These are phyloP conservation scores for Thryonomys swinderianus DNA, from an alignment of 2,113 vertebrate genomes.

Conservation along the genomic window DNA sequence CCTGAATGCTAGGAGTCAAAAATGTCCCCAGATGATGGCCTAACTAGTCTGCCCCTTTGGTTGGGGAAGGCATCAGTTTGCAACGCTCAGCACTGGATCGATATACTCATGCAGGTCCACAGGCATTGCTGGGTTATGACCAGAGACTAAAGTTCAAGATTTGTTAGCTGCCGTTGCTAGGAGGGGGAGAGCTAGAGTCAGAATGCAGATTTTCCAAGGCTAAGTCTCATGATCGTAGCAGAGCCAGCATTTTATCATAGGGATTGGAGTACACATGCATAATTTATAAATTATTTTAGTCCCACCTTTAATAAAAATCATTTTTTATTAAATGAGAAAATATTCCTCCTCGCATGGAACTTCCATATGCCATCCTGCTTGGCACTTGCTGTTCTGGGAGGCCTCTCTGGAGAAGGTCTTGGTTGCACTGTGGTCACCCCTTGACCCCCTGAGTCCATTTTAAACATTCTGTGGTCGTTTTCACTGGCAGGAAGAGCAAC, in stretches of 20 bases:
- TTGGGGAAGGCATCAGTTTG: background rate
- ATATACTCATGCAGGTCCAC: background rate
- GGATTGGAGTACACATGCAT: background rate
- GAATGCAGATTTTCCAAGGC: background rate
- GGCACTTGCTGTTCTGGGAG: background rate
- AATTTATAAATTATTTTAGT: background rate
- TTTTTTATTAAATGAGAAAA: background rate
- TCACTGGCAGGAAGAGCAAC: background rate
- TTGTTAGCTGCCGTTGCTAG: background rate
- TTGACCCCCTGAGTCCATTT: background rate
- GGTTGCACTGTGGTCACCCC: background rate
- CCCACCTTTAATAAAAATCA: background rate
- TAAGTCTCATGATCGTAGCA: background rate
- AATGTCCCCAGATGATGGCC: rapidly evolving
- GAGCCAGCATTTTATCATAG: background rate
- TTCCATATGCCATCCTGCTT: background rate
- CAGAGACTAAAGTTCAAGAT: background rate
- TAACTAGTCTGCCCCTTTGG: background rate
- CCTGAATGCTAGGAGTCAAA: background rate
- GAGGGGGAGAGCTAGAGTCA: background rate
- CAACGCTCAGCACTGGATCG: background rate
- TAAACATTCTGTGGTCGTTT: background rate
- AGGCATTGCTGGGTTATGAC: background rate
- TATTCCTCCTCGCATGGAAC: background rate
- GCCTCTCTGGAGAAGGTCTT: background rate